phyloP scores from a whole-genome alignment of 2,888 invertebrate genomes.

The Brenthis ino region DNA sequence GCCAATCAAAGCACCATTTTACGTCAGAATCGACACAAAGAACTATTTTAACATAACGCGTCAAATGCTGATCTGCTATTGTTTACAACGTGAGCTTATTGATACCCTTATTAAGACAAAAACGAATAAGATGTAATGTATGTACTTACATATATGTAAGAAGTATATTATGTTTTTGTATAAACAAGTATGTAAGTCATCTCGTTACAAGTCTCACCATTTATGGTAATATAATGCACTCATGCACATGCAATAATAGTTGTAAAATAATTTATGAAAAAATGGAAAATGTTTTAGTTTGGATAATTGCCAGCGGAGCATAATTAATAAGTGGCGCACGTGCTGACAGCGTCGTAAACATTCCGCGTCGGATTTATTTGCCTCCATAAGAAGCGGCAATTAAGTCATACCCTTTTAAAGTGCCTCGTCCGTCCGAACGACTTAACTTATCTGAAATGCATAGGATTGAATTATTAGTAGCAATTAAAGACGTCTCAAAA shows the following conservation, averaged over 20 bases:
- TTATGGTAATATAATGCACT: background rate
- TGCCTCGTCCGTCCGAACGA: conserved; percentile 52
- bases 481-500: conserved; percentile 73
- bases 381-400: conserved; percentile 60
- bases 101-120: conserved; percentile 44
- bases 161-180: background rate
- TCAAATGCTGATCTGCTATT: conserved; percentile 51
- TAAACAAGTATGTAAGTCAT: too few relatives aligned
- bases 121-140: background rate
- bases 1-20: conserved; percentile 51
- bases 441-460: conserved; percentile 68
- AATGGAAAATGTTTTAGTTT: conserved; percentile 22
- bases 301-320: conserved; percentile 36
- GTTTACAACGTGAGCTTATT: conserved; percentile 57
- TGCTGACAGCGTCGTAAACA: conserved; percentile 54
- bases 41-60: conserved; percentile 71
- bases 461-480: conserved; percentile 76
- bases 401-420: conserved; percentile 68
- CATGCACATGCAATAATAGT: background rate
- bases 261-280: conserved; percentile 6
- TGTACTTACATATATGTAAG: background rate
- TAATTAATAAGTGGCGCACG: conserved; percentile 60
- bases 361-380: conserved; percentile 59
- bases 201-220: too few relatives aligned
- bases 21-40: conserved; percentile 63